These are phyloP conservation scores for Lucinisca nassula DNA, from an alignment of 2,888 invertebrate species.

Conservation along the genomic window DNA sequence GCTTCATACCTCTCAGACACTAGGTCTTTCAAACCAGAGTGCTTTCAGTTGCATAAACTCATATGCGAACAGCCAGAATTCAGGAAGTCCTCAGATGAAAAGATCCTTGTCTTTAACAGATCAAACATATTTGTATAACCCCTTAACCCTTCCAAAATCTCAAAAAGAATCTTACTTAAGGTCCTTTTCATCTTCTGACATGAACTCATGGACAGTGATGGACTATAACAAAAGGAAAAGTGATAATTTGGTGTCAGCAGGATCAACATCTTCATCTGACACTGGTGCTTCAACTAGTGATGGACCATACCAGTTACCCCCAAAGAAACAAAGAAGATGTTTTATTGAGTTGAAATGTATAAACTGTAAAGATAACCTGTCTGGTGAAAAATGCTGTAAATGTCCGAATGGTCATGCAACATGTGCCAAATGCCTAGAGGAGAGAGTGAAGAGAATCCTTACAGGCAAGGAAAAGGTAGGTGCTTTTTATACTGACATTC, in stretches of 20 bases:
- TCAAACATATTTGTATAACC: constrained; percentile 18
- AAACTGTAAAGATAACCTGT: constrained; percentile 65
- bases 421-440: constrained; percentile 82
- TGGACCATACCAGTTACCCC: constrained; percentile 69
- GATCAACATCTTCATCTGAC: background rate
- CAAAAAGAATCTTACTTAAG: background rate
- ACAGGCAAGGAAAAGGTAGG: constrained; percentile 79
- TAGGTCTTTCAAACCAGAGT: constrained; percentile 12
- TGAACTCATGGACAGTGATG: background rate
- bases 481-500: too few species aligned
- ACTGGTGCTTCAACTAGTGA: constrained; percentile 17
- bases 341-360: constrained; percentile 65
- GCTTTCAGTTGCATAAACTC: constrained; percentile 10
- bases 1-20: background rate
- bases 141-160: constrained; percentile 5
- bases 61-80: background rate
- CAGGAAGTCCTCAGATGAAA: constrained; percentile 5
- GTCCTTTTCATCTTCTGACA: background rate
- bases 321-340: constrained; percentile 76
- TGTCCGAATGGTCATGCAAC: constrained; percentile 82
- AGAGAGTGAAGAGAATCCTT: constrained; percentile 82
- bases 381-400: constrained; percentile 73
- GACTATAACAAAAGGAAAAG: background rate
- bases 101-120: constrained; percentile 25
- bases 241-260: background rate